A percentile compares a stretch with the other conserved stretches of the same genome.
Conservation (phyloP, 2,797 vertebrate species). For the Heteromormyrus szaboi region DNA sequence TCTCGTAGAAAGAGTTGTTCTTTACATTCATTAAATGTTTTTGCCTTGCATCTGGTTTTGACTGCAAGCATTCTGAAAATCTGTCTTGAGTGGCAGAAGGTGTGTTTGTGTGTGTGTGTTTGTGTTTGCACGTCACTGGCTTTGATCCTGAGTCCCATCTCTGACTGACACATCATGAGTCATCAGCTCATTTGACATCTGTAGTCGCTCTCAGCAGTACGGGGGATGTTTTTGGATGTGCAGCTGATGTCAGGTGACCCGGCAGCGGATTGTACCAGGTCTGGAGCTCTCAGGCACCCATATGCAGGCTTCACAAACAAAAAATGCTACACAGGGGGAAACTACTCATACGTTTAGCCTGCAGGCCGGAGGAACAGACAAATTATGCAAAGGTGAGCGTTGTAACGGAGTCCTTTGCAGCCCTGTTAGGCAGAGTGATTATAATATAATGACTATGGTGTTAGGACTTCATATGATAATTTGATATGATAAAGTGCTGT, state of each 20-base stretch:
- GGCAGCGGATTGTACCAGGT: not conserved
- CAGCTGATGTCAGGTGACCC: not conserved
- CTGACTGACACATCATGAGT: conserved; percentile 6
- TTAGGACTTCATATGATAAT: not conserved
- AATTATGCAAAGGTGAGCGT: not conserved
- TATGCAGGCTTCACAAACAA: not conserved
- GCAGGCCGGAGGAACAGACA: not conserved
- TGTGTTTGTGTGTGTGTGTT: not conserved
- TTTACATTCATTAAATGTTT: not conserved
- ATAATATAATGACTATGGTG: not conserved
- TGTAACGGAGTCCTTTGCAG: not conserved
- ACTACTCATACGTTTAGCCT: not conserved
- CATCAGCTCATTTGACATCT: not conserved
- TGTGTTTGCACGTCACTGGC: not conserved
- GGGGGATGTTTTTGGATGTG: not conserved
- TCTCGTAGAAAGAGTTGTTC: not conserved
- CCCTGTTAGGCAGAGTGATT: not conserved
- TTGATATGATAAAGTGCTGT: not conserved
- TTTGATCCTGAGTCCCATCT: not conserved
- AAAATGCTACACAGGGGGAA: not conserved
- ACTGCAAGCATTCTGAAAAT: not conserved
- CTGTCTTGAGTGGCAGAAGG: not conserved
- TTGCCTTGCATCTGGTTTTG: not conserved
- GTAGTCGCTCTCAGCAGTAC: not conserved
- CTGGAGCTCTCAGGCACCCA: not conserved